These are phyloP conservation scores for Anorthoa munda DNA, from an alignment of 2,888 invertebrate genomes.

Conservation along the genomic window DNA sequence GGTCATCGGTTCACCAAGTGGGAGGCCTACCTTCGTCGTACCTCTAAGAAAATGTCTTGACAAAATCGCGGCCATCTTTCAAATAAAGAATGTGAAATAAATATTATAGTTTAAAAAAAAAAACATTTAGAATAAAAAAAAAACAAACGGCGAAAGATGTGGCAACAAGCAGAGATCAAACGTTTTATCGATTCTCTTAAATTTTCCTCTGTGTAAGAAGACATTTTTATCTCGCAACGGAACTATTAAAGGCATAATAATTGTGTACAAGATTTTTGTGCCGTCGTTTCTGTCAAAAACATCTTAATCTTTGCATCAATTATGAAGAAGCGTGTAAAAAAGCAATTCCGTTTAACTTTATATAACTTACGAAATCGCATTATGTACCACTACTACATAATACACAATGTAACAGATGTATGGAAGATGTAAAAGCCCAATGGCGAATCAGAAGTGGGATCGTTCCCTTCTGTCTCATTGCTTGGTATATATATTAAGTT, in stretches of 20 bases:
- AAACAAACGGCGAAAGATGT: background rate
- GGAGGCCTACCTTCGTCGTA: too few species aligned
- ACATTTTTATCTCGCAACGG: background rate
- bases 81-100: too few species aligned
- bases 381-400: constrained; percentile 23
- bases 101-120: too few species aligned
- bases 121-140: too few species aligned
- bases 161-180: too few species aligned
- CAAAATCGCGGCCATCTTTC: too few species aligned
- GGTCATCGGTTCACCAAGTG: too few species aligned
- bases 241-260: background rate
- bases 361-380: constrained; percentile 15
- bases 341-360: constrained; percentile 15
- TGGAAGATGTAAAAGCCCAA: background rate
- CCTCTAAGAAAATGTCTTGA: too few species aligned
- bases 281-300: constrained; percentile 7
- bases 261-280: background rate
- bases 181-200: background rate
- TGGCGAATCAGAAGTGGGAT: too few species aligned
- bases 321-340: constrained; percentile 30
- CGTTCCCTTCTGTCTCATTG: too few species aligned
- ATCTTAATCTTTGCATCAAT: constrained; percentile 13
- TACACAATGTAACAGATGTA: background rate
- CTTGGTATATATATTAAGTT: too few species aligned
- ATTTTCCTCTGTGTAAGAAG: background rate